These are phyloP conservation scores for Alviniconcha marisindica DNA, from an alignment of 1,140 invertebrate genomes.

Conservation along the genomic window DNA sequence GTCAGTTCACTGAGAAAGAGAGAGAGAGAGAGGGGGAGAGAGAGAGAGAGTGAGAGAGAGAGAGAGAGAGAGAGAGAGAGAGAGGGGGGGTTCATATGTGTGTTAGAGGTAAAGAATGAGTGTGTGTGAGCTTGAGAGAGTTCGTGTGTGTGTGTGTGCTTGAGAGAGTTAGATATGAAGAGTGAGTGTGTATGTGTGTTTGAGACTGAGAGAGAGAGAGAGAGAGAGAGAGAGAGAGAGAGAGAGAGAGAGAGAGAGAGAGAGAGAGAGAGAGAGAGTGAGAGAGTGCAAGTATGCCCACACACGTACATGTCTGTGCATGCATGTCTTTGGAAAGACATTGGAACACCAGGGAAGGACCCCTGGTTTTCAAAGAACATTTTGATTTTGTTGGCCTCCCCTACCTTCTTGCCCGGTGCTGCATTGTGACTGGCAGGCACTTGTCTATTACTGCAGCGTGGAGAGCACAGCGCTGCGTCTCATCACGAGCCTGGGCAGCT, in stretches of 20 bases:
- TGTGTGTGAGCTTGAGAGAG: background rate
- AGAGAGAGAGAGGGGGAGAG: background rate
- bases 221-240: too few species aligned
- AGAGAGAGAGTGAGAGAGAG: background rate
- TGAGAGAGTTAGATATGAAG: too few species aligned
- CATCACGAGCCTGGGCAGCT: slow-evolving; percentile 93
- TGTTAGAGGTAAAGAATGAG: background rate
- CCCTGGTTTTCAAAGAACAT: too few species aligned
- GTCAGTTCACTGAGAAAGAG: slow-evolving; percentile 75
- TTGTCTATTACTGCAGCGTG: slow-evolving; percentile 83
- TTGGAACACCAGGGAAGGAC: too few species aligned
- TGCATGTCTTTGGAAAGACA: too few species aligned
- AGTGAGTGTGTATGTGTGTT: background rate
- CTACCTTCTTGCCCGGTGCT: too few species aligned
- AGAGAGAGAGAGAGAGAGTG: too few species aligned
- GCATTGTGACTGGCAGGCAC: background rate
- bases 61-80: background rate
- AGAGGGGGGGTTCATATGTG: background rate
- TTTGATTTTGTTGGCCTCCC: too few species aligned
- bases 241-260: too few species aligned
- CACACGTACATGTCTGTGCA: too few species aligned
- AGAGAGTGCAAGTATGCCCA: too few species aligned
- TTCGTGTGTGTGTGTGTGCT: slow-evolving; percentile 73
- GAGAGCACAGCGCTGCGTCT: slow-evolving; percentile 94
- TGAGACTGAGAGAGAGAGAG: too few species aligned